phyloP scores from a whole-genome alignment of 2,797 vertebrate species.

The Zalophus californianus region DNA sequence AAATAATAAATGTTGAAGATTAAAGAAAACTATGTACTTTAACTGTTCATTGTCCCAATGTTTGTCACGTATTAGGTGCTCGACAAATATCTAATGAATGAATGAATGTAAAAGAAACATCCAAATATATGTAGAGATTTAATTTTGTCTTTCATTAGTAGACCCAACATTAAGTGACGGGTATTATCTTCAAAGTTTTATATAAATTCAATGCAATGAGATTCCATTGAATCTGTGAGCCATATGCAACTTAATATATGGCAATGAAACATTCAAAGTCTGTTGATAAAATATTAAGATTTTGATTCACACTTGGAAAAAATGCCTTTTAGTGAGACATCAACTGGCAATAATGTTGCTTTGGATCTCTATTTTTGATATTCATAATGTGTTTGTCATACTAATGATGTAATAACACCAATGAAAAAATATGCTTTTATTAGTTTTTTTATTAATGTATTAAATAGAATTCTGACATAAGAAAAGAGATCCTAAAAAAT shows the following conservation, averaged over 20 bases:
- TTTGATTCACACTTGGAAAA: constrained; percentile 9
- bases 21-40: not conserved
- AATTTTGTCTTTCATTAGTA: not conserved
- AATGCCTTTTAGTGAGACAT: not conserved
- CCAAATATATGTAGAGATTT: not conserved
- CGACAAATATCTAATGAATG: not conserved
- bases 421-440: not conserved
- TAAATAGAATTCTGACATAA: not conserved
- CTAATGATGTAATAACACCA: not conserved
- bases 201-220: not conserved
- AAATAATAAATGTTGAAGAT: not conserved
- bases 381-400: not conserved
- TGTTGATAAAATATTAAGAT: not conserved
- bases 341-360: not conserved
- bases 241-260: not conserved
- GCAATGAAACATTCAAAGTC: not conserved
- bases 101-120: not conserved
- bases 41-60: not conserved
- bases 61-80: not conserved
- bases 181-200: not conserved
- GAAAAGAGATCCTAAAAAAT: constrained; percentile 7
- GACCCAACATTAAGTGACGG: not conserved
- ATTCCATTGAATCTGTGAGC: not conserved
- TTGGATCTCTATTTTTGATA: not conserved
- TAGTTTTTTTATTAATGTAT: constrained; percentile 41